phyloP scores from a whole-genome alignment of 2,888 invertebrate genomes.

The Holacanthella duospinosa region DNA sequence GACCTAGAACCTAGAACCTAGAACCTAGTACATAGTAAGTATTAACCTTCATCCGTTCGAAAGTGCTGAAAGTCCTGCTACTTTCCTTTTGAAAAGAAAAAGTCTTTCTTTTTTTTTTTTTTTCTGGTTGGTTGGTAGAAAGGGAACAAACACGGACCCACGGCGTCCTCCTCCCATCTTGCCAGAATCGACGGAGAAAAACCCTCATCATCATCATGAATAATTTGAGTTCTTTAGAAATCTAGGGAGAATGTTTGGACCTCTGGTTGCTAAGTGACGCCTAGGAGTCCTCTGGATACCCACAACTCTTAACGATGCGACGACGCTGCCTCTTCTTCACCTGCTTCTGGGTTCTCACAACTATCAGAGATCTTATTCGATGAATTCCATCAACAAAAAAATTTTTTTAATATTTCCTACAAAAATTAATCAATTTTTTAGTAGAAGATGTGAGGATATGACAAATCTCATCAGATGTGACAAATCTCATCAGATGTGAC shows the following conservation, averaged over 20 bases:
- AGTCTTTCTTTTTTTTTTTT: no score
- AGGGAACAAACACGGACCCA: background rate
- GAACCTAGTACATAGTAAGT: no score
- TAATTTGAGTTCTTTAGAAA: constrained; percentile 1
- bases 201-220: constrained; percentile 3
- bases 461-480: no score
- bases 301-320: background rate
- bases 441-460: no score
- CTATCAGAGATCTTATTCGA: no score
- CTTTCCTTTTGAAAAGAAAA: background rate
- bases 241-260: constrained; percentile 1
- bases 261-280: background rate
- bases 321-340: background rate
- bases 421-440: background rate
- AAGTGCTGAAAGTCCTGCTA: no score
- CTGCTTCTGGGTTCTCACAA: no score
- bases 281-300: background rate
- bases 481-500: no score
- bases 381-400: no score
- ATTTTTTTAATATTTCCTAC: background rate
- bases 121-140: background rate
- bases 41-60: no score
- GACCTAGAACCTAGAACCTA: no score
- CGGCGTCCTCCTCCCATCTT: background rate
- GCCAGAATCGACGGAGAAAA: background rate